Conservation (phyloP, 35 echinoderm and acorn worm genomes). For the Chiridota heheva region DNA sequence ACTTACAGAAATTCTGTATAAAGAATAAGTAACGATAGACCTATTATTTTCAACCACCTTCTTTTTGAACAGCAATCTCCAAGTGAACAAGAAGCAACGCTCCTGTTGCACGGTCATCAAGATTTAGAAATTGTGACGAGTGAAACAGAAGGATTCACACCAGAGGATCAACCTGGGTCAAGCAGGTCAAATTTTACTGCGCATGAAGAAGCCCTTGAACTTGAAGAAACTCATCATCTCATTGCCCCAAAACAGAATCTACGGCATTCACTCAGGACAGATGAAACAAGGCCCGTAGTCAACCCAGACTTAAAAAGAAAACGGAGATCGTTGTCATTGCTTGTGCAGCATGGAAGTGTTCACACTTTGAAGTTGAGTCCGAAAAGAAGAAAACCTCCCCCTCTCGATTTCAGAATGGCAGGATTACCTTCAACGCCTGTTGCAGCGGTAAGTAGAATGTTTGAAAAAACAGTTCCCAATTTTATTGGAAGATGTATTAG, state of each 20-base stretch:
- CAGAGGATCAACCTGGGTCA: too few species aligned
- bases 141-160: too few species aligned
- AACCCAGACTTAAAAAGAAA: too few species aligned
- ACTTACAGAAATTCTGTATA: too few species aligned
- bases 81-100: too few species aligned
- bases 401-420: slow-evolving; percentile 30
- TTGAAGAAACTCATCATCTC: slow-evolving; percentile 11
- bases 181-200: slow-evolving; percentile 27
- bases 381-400: slow-evolving; percentile 56
- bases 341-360: slow-evolving; percentile 85
- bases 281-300: background rate
- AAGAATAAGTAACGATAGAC: too few species aligned
- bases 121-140: too few species aligned
- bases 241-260: background rate
- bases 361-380: slow-evolving; percentile 53
- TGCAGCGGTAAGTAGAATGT: slow-evolving; percentile 56
- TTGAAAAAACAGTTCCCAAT: too few species aligned
- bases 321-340: slow-evolving; percentile 70
- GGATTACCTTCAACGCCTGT: slow-evolving; percentile 72
- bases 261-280: slow-evolving; percentile 4
- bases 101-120: too few species aligned
- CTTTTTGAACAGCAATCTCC: too few species aligned
- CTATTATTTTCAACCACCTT: too few species aligned
- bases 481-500: too few species aligned
- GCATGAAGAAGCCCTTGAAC: slow-evolving; percentile 40